A percentile compares a stretch with the other conserved stretches of the same genome.
phyloP scores from a whole-genome alignment of 1,140 invertebrate species.

The Lordiphosa collinella region DNA sequence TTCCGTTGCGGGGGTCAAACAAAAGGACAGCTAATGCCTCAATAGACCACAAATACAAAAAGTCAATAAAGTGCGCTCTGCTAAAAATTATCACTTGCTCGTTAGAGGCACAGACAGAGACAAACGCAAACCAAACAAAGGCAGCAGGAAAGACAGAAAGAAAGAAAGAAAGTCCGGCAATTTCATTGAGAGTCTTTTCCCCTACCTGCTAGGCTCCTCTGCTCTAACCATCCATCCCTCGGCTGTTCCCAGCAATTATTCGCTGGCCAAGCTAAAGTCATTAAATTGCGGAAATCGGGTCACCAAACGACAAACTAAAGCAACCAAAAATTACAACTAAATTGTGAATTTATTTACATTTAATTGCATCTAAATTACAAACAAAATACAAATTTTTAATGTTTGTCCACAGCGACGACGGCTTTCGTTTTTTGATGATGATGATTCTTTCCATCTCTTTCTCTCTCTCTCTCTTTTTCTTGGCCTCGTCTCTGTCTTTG shows the following conservation, averaged over 20 bases:
- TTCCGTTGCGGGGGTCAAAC: constrained; percentile 49
- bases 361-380: constrained; percentile 74
- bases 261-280: constrained; percentile 70
- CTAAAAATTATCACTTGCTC: constrained; percentile 69
- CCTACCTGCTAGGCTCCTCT: constrained; percentile 14
- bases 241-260: constrained; percentile 67
- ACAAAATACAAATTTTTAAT: constrained; percentile 56
- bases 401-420: constrained; percentile 29
- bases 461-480: background rate
- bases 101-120: constrained; percentile 39
- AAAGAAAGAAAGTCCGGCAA: constrained; percentile 49
- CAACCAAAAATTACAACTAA: constrained; percentile 58
- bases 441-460: constrained; percentile 10
- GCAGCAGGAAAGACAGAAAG: constrained; percentile 14
- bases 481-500: background rate
- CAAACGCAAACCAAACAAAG: constrained; percentile 38
- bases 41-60: constrained; percentile 35
- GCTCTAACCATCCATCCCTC: background rate
- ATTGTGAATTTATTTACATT: constrained; percentile 77
- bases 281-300: constrained; percentile 76
- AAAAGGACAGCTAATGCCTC: constrained; percentile 23
- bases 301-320: constrained; percentile 50
- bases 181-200: constrained; percentile 47
- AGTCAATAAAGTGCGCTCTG: constrained; percentile 64
- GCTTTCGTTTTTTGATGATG: constrained; percentile 53